Conservation (phyloP, 2,113 vertebrate species). For the sheep (Ovis aries) region DNA sequence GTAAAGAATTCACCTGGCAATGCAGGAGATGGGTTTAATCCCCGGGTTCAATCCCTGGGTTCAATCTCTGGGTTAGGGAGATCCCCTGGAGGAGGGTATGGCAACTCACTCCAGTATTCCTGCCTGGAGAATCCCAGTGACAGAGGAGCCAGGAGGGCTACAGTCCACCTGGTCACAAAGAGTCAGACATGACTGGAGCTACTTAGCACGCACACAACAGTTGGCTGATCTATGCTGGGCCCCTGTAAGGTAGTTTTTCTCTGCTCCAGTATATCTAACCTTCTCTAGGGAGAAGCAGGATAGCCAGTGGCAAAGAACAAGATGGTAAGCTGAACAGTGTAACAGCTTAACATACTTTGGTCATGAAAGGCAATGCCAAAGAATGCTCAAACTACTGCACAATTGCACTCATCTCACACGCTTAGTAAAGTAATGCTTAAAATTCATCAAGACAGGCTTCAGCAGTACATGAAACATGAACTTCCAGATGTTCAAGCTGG, state of each 20-base stretch:
- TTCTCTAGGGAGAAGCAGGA: not conserved
- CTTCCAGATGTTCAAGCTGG: not conserved
- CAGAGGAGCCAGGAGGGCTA: not conserved
- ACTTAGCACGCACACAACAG: fast-evolving
- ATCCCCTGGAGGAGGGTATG: not conserved
- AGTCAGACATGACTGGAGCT: not conserved
- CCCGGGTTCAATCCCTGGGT: not conserved
- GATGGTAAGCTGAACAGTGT: not conserved
- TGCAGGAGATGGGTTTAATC: not conserved
- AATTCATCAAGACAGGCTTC: not conserved
- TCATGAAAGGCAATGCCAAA: not conserved
- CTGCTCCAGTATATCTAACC: not conserved
- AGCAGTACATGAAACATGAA: not conserved
- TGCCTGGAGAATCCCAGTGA: not conserved
- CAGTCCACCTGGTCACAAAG: not conserved
- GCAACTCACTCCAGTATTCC: not conserved
- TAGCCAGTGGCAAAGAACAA: not conserved
- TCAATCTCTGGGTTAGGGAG: not conserved
- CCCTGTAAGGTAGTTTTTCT: not conserved
- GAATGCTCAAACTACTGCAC: not conserved
- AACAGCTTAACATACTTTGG: not conserved
- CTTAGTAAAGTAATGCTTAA: not conserved
- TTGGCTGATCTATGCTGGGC: not conserved
- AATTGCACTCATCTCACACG: not conserved
- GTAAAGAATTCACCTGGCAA: not conserved